Evolutionary conservation across 2,888 invertebrate species (phyloP), one percentile per base, ranked within the genome.

Genomic region (Patella depressa): DNA sequence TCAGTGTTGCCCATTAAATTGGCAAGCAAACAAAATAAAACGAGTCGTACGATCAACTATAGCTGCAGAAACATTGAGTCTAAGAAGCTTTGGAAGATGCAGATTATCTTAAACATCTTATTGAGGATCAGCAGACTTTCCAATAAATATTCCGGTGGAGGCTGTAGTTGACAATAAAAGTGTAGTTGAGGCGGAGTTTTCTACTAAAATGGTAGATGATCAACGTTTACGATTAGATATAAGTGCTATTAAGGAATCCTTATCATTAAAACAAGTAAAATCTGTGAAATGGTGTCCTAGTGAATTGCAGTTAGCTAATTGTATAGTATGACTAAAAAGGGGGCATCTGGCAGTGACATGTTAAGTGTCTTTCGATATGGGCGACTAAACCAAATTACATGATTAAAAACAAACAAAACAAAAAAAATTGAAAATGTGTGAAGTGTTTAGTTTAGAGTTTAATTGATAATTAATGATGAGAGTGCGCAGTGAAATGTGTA

Each of bases 201-300:
- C 65, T 11, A 65, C 65, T 14, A 65, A 65, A 14, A 65, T 65
- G 65, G 65, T 65, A 9, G 65, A 65, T 19, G 65, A 65, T 19
- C 19, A 65, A 65, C 65, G 65, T 19, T 65, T 65, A 7, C 19
- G 24, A 12, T 15, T 65, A 65, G 19, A 65, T 19, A 65, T 65
- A 1, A 65, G 65, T 24, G 65, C 65, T 19, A 65, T 65, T 19
- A 65, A 65, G 15, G 7, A 65, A 24, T 65, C 24, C 7, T 19
- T 65, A 19, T 65, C 65, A 2, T 65, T 65, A n/a, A 65, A 65
- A n/a, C 65, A 65, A 65, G 14, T 65, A n/a, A 65, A 9, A 9
- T 65, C 65, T 65, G n/a, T 65, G 9, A 65, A 65, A 65, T 65
- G 65, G 65, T 65, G 65, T 65, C 19, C n/a, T 3, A 65, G 65